A percentile compares a stretch with the other conserved stretches of the same genome.
Conservation (phyloP, 2,888 invertebrate species). For the Amphipoea lucens region DNA sequence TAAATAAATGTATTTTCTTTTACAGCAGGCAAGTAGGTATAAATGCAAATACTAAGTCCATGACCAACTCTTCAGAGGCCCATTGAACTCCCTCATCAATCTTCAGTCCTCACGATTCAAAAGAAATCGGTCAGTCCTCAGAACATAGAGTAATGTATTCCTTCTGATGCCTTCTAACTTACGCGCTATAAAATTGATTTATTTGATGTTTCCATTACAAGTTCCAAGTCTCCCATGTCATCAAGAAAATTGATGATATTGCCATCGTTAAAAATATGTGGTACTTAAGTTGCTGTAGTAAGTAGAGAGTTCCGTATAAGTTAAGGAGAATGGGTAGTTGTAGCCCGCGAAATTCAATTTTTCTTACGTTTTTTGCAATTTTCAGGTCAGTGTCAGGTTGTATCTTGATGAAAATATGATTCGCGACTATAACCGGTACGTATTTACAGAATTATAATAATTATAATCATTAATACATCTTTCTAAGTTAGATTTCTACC, state of each 20-base stretch:
- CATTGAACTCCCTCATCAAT: constrained; percentile 3
- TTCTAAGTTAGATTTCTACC: no score
- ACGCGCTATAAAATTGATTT: constrained; percentile 58
- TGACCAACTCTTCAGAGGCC: background rate
- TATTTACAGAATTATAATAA: no score
- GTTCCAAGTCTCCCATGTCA: constrained; percentile 49
- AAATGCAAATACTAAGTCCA: background rate
- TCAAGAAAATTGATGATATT: constrained; percentile 62
- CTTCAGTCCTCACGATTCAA: constrained; percentile 13
- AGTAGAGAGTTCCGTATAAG: constrained; percentile 23
- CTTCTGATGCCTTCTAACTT: constrained; percentile 34
- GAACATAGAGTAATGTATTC: constrained; percentile 32
- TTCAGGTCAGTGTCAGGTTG: no score
- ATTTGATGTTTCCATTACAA: constrained; percentile 48
- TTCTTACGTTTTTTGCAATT: no score
- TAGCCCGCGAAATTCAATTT: no score
- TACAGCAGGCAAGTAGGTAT: background rate
- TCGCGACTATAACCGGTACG: no score
- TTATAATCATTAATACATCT: no score
- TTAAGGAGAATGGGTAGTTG: no score
- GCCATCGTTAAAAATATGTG: constrained; percentile 34
- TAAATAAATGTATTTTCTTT: no score
- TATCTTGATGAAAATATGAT: no score
- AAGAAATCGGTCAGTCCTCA: constrained; percentile 24
- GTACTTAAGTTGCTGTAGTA: background rate